A percentile compares a stretch with the other conserved stretches of the same genome.
phyloP scores from a whole-genome alignment of 2,888 invertebrate species.

The Pachymerium ferrugineum region DNA sequence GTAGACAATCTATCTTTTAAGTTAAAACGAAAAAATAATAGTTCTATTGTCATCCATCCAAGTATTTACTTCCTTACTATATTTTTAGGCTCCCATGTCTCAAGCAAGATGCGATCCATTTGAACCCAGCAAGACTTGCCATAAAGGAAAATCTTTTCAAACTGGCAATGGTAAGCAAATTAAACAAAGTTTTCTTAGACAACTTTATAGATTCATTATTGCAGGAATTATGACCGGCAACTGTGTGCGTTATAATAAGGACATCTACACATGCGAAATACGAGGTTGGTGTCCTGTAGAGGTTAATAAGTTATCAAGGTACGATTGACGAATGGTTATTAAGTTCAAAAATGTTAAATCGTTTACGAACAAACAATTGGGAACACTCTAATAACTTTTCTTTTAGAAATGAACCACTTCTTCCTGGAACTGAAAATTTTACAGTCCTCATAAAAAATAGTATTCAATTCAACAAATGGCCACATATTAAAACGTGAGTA shows the following conservation, averaged over 20 bases:
- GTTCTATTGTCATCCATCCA: no score
- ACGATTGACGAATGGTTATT: no score
- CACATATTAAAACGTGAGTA: neutral
- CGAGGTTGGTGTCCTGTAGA: neutral
- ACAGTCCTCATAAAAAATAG: conserved; percentile 7
- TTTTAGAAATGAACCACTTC: neutral
- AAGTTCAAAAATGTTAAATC: no score
- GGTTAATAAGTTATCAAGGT: neutral
- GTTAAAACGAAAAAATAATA: no score
- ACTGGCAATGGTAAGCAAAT: neutral
- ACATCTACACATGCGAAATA: neutral
- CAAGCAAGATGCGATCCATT: neutral
- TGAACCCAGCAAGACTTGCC: neutral
- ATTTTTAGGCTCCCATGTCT: neutral
- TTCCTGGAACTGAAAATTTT: neutral
- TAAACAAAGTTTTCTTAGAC: neutral
- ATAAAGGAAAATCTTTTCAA: neutral
- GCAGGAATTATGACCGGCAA: neutral
- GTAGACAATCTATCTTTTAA: no score
- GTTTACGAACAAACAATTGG: no score
- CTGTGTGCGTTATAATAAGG: neutral
- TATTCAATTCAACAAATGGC: neutral
- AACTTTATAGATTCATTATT: neutral
- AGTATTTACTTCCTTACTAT: no score
- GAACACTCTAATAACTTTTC: no score